These are phyloP conservation scores for Falco naumanni DNA, from an alignment of 2,797 vertebrate genomes.

Conservation along the genomic window DNA sequence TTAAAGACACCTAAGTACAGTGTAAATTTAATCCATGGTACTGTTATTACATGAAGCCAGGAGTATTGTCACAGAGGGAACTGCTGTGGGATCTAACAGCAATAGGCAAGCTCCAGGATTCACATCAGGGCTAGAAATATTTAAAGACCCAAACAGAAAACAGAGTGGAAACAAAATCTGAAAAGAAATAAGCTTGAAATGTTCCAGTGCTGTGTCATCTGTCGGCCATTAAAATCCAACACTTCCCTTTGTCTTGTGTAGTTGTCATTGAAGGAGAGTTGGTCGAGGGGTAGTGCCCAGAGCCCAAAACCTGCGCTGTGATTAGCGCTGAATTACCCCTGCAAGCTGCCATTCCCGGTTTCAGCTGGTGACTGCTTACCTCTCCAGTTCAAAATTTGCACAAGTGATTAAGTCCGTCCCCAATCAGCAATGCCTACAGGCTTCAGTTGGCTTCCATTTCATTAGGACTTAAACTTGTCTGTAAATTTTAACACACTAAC, in stretches of 20 bases:
- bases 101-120: not conserved
- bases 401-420: not conserved
- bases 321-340: not conserved
- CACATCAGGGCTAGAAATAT: not conserved
- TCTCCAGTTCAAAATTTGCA: not conserved
- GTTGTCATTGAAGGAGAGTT: rapidly evolving
- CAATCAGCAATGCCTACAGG: not conserved
- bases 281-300: not conserved
- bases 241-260: not conserved
- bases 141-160: not conserved
- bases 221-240: not conserved
- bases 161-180: not conserved
- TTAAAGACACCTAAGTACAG: not conserved
- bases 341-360: rapidly evolving
- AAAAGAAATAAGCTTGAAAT: not conserved
- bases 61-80: not conserved
- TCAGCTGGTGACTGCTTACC: not conserved
- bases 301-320: not conserved
- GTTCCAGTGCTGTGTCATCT: not conserved
- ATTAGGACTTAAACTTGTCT: not conserved
- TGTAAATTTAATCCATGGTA: not conserved
- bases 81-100: not conserved
- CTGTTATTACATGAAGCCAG: not conserved
- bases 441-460: not conserved
- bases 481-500: not conserved